Evolutionary conservation across 1,140 invertebrate species (phyloP), one percentile per base, ranked within the genome.

Genomic region (Drosophila punjabiensis): DNA sequence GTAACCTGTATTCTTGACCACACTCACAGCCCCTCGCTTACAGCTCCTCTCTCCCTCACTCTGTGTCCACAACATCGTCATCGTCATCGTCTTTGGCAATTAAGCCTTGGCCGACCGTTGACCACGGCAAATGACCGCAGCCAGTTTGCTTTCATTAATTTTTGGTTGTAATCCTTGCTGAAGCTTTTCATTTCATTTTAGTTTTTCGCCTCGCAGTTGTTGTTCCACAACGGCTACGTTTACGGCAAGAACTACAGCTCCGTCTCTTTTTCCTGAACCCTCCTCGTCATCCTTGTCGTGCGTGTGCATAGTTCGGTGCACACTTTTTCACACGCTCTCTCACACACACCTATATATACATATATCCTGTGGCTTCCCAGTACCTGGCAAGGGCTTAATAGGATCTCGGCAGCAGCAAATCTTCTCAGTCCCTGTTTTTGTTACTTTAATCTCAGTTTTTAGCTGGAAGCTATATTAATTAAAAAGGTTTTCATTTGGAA

Each of bases 81-180:
- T 80, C 73, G 75, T 73, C 73, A 71, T 76, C 80, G 87, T 91
- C 87, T 90, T 91, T 88, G 78, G 85, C 89, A 89, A 92, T 91
- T 91, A 92, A 89, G 89, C 62, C 69, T 83, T 88, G 86, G 84
- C 84, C 81, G 81, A 82, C 68, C 88, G 88, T 91, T 91, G 88
- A 91, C 88, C 88, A 91, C 85, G 69, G 71, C 84, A 91, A 91
- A 88, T 91, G 88, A 91, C 88, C 89, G 89, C 84, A 88, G 89
- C 88, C 88, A 84, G 88, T 91, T 91, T 91, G 88, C 88, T 91
- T 91, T 91, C 88, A 91, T 91, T 91, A 91, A 91, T 91, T 91
- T 91, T 91, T 89, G 89, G 88, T 92, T 92, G 88, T 92, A 92
- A 92, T 92, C 88, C 88, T 92, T 89, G 88, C 82, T 82, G 88